Percentiles rank a stretch among this genome's conserved stretches.
phyloP scores from a whole-genome alignment of 1,140 invertebrate species.

The Lepidurus packardi region DNA sequence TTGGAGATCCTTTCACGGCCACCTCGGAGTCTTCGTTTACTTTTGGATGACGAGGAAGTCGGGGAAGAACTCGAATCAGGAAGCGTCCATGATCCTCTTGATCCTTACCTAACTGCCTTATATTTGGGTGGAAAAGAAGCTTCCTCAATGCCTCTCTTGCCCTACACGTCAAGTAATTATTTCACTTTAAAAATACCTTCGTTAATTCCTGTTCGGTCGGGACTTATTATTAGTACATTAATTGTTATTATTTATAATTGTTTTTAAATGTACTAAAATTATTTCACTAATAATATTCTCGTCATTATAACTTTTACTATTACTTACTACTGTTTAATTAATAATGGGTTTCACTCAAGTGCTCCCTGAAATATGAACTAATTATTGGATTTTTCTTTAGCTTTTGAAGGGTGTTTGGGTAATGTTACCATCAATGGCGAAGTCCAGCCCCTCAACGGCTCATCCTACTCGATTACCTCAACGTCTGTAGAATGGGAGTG shows the following conservation, averaged over 20 bases:
- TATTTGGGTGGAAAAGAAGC: conserved; percentile 64
- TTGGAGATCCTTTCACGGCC: conserved; percentile 60
- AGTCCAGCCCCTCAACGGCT: conserved; percentile 79
- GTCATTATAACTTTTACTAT: not conserved
- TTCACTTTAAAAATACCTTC: not conserved
- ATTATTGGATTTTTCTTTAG: conserved; percentile 41
- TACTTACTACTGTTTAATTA: not conserved
- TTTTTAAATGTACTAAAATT: not conserved
- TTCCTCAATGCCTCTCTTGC: conserved; percentile 51
- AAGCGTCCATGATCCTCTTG: conserved; percentile 82
- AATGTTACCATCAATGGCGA: conserved; percentile 85
- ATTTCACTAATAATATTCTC: not conserved
- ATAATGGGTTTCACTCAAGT: not conserved
- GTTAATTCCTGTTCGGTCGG: not conserved
- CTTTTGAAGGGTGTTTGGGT: conserved; percentile 80
- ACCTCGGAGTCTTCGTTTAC: conserved; percentile 58
- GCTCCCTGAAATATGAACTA: too few species aligned
- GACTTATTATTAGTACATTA: not conserved
- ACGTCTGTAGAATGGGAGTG: not conserved
- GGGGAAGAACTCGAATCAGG: conserved; percentile 77
- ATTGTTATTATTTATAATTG: not conserved
- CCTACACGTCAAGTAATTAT: conserved; percentile 37
- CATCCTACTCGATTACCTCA: conserved; percentile 47
- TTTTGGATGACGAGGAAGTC: conserved; percentile 61
- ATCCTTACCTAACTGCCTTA: conserved; percentile 75